phyloP scores from a whole-genome alignment of 1,140 invertebrate species.

The Rhyzopertha dominica region DNA sequence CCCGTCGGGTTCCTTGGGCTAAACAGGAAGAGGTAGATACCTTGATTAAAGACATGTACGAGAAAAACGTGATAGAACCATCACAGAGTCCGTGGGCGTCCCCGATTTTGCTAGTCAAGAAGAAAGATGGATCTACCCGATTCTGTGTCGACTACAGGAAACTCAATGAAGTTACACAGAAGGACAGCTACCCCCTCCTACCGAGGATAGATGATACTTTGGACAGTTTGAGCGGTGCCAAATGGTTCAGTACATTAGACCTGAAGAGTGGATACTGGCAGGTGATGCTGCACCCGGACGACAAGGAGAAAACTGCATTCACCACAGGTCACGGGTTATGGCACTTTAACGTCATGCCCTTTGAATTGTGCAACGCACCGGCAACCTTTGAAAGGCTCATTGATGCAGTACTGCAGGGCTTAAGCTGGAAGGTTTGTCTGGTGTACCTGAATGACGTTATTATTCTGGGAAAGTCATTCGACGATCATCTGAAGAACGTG shows the following conservation, averaged over 20 bases:
- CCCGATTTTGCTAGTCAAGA: conserved; percentile 30
- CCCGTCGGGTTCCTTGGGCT: conserved; percentile 20
- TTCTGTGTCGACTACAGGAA: conserved; percentile 30
- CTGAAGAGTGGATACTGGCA: conserved; percentile 17
- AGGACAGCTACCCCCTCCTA: conserved; percentile 34
- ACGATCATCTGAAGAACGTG: too few species aligned
- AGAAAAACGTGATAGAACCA: conserved; percentile 22
- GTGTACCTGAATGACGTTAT: too few species aligned
- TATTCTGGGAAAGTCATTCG: too few species aligned
- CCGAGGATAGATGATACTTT: conserved; percentile 45
- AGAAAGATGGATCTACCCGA: conserved; percentile 25
- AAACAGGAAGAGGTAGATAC: conserved; percentile 19
- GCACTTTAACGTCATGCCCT: conserved; percentile 33
- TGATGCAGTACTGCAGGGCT: conserved; percentile 8
- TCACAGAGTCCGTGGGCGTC: conserved; percentile 24
- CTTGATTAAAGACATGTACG: conserved; percentile 27
- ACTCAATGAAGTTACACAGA: conserved; percentile 24
- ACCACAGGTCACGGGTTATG: too few species aligned
- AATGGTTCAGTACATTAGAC: too few species aligned
- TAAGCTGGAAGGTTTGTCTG: too few species aligned
- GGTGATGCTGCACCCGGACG: neutral
- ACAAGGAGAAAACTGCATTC: conserved; percentile 21
- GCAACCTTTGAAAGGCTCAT: conserved; percentile 8
- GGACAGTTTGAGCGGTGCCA: conserved; percentile 33
- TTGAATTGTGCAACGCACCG: conserved; percentile 31